phyloP scores from a whole-genome alignment of 2,797 vertebrate genomes.

The Xenentodon cancila region DNA sequence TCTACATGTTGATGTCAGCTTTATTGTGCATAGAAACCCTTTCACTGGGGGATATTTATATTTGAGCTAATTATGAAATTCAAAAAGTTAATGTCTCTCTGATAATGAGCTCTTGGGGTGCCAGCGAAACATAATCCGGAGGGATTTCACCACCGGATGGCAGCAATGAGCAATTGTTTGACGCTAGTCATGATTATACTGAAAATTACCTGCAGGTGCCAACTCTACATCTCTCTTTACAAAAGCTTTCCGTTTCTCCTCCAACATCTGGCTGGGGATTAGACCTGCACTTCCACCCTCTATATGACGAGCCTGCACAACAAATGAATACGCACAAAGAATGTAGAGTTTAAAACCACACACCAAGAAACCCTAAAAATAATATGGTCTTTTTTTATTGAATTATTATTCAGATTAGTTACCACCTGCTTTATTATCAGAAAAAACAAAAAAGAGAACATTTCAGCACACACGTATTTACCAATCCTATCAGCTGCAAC shows the following conservation, averaged over 20 bases:
- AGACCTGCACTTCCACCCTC: slow-evolving; percentile 92
- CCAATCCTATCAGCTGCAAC: too few species aligned
- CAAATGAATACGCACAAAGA: slow-evolving; percentile 8
- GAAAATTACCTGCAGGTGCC: slow-evolving; percentile 82
- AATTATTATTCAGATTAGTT: too few species aligned
- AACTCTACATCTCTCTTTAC: slow-evolving; percentile 91
- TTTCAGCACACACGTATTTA: too few species aligned
- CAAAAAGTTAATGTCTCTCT: not conserved
- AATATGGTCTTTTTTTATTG: too few species aligned
- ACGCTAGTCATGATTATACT: not conserved
- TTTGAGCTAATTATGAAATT: not conserved
- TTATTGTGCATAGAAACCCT: not conserved
- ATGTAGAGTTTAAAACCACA: not conserved
- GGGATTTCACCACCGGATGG: slow-evolving; percentile 41
- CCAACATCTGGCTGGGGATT: slow-evolving; percentile 94
- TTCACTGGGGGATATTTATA: not conserved
- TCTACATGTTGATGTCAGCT: not conserved
- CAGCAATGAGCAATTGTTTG: slow-evolving; percentile 18
- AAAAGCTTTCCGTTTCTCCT: slow-evolving; percentile 96
- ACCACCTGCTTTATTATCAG: too few species aligned
- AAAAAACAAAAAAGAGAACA: too few species aligned
- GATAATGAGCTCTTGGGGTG: too few species aligned
- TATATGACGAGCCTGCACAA: slow-evolving; percentile 75
- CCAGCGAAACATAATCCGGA: too few species aligned
- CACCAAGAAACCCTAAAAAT: too few species aligned